Conservation (phyloP, 2,888 invertebrate species). For the Tetrapedia diversipes region DNA sequence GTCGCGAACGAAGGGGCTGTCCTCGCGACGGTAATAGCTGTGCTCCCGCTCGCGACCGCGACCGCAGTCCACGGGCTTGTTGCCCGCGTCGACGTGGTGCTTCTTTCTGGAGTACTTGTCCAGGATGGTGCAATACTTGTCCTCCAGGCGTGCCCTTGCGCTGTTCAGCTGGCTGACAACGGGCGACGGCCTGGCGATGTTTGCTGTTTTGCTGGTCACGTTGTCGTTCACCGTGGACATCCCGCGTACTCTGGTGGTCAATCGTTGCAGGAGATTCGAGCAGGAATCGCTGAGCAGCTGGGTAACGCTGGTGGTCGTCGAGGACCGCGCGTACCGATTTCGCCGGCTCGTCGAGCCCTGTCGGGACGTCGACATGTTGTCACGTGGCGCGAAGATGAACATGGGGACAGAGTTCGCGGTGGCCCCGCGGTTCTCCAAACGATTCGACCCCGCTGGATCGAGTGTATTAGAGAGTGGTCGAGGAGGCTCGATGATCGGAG, state of each 20-base stretch:
- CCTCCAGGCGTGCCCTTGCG: constrained; percentile 89
- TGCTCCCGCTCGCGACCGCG: constrained; percentile 67
- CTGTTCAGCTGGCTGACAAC: constrained; percentile 80
- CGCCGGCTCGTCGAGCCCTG: constrained; percentile 82
- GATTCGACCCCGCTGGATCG: not conserved
- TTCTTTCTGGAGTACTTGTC: constrained; percentile 86
- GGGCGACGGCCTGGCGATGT: constrained; percentile 62
- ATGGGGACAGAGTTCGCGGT: constrained; percentile 69
- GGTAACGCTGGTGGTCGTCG: constrained; percentile 91
- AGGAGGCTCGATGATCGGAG: too few relatives aligned
- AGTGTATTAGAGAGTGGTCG: too few relatives aligned
- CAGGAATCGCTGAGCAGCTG: constrained; percentile 94
- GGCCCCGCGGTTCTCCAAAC: not conserved
- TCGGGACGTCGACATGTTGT: constrained; percentile 81
- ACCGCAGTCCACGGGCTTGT: constrained; percentile 41
- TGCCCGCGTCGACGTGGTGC: constrained; percentile 52
- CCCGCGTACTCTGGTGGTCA: constrained; percentile 89
- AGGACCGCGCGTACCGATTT: constrained; percentile 91
- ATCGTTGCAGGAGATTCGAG: constrained; percentile 91
- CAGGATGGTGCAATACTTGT: constrained; percentile 90
- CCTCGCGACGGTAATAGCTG: constrained; percentile 68
- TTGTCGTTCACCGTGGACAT: constrained; percentile 86
- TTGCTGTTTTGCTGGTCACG: constrained; percentile 11
- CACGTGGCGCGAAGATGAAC: constrained; percentile 80
- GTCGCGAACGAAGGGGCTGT: constrained; percentile 77